phyloP scores from a whole-genome alignment of 2,797 vertebrate species.

The Enteromius fasciolatus region DNA sequence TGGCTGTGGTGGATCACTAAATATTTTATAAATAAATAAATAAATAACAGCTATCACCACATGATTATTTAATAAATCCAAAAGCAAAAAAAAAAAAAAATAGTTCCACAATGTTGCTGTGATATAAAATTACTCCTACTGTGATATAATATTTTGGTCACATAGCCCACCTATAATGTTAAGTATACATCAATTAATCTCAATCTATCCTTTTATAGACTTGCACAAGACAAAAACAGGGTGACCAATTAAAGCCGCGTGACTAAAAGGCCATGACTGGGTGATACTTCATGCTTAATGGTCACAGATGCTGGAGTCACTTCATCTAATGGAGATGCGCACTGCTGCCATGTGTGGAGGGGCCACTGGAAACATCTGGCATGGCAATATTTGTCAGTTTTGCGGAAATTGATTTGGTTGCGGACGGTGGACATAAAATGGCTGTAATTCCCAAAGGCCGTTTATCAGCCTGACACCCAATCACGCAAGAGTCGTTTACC shows the following conservation, averaged over 20 bases:
- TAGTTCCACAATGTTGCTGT: neutral
- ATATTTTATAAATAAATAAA: neutral
- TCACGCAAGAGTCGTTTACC: constrained; percentile 48
- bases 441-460: constrained; percentile 31
- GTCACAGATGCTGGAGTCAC: constrained; percentile 68
- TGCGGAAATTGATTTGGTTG: constrained; percentile 42
- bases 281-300: constrained; percentile 74
- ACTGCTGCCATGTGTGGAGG: constrained; percentile 55
- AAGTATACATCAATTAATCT: constrained; percentile 36
- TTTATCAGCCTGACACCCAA: constrained; percentile 51
- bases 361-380: constrained; percentile 58
- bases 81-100: neutral
- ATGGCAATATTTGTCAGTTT: constrained; percentile 48
- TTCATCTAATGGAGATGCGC: constrained; percentile 67
- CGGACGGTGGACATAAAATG: constrained; percentile 50
- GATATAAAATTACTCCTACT: neutral
- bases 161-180: neutral
- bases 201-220: constrained; percentile 17
- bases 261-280: constrained; percentile 72
- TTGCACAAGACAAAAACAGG: constrained; percentile 42
- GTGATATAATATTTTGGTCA: constrained; percentile 3
- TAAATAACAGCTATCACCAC: too few species aligned
- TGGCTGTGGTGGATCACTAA: neutral
- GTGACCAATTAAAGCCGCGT: constrained; percentile 71
- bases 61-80: neutral